A percentile compares a stretch with the other conserved stretches of the same genome.
Evolutionary conservation across 2,888 invertebrate genomes (phyloP).

Genomic region (Lasiommata megera): DNA sequence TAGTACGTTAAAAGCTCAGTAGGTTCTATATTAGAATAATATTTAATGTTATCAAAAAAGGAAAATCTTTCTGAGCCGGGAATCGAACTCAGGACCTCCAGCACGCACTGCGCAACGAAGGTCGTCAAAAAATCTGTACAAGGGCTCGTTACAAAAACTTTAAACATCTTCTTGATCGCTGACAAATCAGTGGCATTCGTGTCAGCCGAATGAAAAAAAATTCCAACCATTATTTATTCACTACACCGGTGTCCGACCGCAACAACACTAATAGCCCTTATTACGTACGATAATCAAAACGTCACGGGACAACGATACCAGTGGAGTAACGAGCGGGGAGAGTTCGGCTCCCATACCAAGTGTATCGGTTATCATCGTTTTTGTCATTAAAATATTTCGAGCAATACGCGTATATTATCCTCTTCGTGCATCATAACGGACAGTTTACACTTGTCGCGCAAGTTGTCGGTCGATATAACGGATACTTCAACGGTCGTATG

Average conservation of each 20-base stretch:
- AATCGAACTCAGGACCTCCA: no score
- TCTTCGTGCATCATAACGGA: constrained; percentile 26
- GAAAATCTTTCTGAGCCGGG: no score
- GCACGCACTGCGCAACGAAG: no score
- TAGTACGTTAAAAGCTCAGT: no score
- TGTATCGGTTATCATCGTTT: constrained; percentile 18
- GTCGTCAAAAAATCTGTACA: no score
- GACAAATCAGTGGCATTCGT: not conserved
- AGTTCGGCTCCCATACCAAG: constrained; percentile 4
- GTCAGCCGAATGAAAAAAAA: not conserved
- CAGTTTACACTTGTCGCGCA: not conserved
- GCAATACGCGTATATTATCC: constrained; percentile 34
- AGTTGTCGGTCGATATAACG: not conserved
- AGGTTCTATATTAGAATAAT: no score
- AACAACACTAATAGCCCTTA: constrained; percentile 5
- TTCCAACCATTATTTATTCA: not conserved
- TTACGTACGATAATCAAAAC: constrained; percentile 1
- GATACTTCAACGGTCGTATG: no score
- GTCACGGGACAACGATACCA: constrained; percentile 7
- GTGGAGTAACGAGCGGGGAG: not conserved
- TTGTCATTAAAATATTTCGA: constrained; percentile 44
- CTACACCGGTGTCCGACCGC: not conserved
- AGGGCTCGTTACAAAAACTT: no score
- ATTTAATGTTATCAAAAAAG: no score
- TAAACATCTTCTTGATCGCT: no score